A percentile compares a stretch with the other conserved stretches of the same genome.
These are phyloP conservation scores for Puffinus mauretanicus DNA, from an alignment of 2,113 vertebrate genomes.

Conservation along the genomic window DNA sequence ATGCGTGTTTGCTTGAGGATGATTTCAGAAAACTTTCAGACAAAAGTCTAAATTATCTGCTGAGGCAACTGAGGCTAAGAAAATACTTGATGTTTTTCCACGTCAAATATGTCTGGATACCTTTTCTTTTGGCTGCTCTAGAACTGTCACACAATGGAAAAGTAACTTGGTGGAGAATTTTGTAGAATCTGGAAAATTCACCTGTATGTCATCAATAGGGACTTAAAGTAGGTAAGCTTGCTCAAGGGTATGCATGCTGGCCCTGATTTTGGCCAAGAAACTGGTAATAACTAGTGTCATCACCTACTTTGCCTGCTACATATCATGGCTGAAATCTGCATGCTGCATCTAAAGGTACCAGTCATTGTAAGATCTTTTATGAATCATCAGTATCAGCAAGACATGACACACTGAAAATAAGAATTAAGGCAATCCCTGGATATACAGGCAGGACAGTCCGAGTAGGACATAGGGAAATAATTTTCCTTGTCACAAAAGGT, in stretches of 20 bases:
- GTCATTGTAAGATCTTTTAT: not conserved
- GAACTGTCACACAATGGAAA: not conserved
- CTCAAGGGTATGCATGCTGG: not conserved
- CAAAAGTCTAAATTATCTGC: not conserved
- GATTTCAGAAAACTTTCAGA: not conserved
- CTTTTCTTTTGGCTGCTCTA: not conserved
- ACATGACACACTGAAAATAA: not conserved
- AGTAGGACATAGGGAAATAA: not conserved
- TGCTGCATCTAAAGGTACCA: not conserved
- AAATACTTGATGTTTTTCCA: not conserved
- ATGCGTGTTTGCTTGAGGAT: not conserved
- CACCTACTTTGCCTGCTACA: not conserved
- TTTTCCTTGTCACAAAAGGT: not conserved
- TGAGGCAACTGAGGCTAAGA: not conserved
- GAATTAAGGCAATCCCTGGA: not conserved
- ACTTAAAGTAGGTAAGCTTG: not conserved
- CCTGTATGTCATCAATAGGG: not conserved
- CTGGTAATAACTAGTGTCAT: not conserved
- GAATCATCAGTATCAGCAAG: not conserved
- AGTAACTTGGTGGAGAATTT: not conserved
- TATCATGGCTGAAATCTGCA: not conserved
- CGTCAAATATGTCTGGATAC: not conserved
- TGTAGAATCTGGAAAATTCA: not conserved
- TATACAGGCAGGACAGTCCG: not conserved
- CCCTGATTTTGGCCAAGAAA: not conserved